These are phyloP conservation scores for Brienomyrus longianalis DNA, from an alignment of 2,113 vertebrate species.

Conservation along the genomic window DNA sequence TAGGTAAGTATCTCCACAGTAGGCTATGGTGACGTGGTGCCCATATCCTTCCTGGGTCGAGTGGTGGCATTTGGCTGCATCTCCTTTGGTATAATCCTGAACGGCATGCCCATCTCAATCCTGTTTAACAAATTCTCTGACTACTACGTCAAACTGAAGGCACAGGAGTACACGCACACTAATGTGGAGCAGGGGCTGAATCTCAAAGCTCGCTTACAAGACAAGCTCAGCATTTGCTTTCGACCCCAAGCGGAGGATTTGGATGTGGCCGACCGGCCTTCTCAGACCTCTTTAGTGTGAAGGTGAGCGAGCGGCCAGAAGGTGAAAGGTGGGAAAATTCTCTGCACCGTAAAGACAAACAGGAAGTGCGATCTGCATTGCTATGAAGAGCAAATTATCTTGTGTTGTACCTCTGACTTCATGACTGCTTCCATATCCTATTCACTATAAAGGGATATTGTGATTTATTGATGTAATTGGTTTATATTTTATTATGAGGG, in stretches of 20 bases:
- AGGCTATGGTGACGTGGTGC: conserved; percentile 59
- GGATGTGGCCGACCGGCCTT: not conserved
- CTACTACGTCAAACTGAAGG: conserved; percentile 73
- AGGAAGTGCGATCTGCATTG: not conserved
- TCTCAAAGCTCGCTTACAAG: conserved; percentile 54
- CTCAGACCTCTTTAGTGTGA: not conserved
- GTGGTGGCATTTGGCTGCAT: conserved; percentile 59
- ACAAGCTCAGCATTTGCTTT: conserved; percentile 43
- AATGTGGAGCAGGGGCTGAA: conserved; percentile 57
- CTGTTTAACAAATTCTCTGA: conserved; percentile 77
- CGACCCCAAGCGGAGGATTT: not conserved
- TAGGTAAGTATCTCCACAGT: conserved; percentile 68
- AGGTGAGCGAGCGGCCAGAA: not conserved
- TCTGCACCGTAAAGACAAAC: not conserved
- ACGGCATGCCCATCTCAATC: conserved; percentile 74
- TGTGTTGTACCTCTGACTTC: not conserved
- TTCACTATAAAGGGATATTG: not conserved
- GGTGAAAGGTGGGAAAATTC: not conserved
- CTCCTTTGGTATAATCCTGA: conserved; percentile 65
- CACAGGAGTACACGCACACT: conserved; percentile 61
- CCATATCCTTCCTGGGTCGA: conserved; percentile 50
- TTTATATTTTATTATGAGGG: not conserved
- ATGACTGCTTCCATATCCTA: not conserved
- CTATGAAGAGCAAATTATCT: not conserved
- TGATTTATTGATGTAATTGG: not conserved